These are phyloP conservation scores for Hoplostethus mediterraneus DNA, from an alignment of 2,797 vertebrate genomes.

Conservation along the genomic window DNA sequence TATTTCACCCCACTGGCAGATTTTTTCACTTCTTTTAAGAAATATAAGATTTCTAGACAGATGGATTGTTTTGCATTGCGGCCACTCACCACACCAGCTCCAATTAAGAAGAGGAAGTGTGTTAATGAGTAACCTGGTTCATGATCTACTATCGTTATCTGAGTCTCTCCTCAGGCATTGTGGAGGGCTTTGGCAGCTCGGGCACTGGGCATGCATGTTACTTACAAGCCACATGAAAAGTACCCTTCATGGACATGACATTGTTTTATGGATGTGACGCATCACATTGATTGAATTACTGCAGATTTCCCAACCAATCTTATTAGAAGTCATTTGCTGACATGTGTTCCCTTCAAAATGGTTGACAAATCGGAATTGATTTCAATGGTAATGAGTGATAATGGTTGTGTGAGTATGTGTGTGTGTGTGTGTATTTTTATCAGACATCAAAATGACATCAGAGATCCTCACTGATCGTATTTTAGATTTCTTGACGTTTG, in stretches of 20 bases:
- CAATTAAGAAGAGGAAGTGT: slow-evolving; percentile 20
- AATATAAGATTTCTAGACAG: neutral
- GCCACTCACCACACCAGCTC: neutral
- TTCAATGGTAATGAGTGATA: neutral
- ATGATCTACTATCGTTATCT: too few species aligned
- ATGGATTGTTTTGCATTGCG: neutral
- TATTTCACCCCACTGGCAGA: neutral
- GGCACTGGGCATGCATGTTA: slow-evolving; percentile 12
- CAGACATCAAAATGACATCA: slow-evolving; percentile 1
- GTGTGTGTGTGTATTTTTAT: slow-evolving; percentile 3
- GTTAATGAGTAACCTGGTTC: slow-evolving; percentile 11
- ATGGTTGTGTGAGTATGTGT: too few species aligned
- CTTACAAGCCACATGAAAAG: slow-evolving; percentile 51
- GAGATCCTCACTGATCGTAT: slow-evolving; percentile 9
- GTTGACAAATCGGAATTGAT: neutral
- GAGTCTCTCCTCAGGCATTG: slow-evolving; percentile 41
- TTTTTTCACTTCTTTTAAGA: neutral
- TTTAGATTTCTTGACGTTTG: neutral
- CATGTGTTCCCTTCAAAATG: slow-evolving; percentile 3
- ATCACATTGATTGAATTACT: slow-evolving; percentile 42
- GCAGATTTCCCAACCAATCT: slow-evolving; percentile 30
- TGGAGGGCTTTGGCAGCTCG: slow-evolving; percentile 29
- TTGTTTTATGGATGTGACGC: neutral
- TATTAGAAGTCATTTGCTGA: slow-evolving; percentile 24
- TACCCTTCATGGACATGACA: slow-evolving; percentile 58